Conservation (phyloP, 2,113 vertebrate species). For the Ammodytes dubius region DNA sequence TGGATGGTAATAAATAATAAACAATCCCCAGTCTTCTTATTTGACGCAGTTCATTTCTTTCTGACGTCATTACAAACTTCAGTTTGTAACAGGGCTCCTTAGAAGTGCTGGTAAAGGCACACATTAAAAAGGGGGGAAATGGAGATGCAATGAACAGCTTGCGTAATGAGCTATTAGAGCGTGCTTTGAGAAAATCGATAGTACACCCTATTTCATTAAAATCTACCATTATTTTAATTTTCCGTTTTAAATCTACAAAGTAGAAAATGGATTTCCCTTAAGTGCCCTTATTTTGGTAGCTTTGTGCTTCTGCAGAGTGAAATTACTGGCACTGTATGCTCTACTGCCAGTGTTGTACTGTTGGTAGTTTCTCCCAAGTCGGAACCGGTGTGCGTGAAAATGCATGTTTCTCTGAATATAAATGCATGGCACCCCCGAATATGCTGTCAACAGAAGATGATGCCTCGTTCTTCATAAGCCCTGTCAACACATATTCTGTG, state of each 20-base stretch:
- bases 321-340: too few species aligned
- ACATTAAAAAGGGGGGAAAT: background rate
- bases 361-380: too few species aligned
- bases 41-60: constrained; percentile 2
- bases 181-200: background rate
- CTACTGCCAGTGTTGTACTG: too few species aligned
- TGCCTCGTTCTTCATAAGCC: background rate
- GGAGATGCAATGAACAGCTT: background rate
- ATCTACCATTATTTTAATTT: background rate
- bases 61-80: background rate
- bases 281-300: background rate
- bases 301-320: background rate
- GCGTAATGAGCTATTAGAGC: background rate
- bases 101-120: background rate
- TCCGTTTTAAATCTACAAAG: background rate
- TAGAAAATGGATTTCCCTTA: background rate
- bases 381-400: too few species aligned
- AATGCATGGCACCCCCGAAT: background rate
- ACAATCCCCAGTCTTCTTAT: constrained; percentile 15
- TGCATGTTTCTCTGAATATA: background rate
- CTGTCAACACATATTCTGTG: constrained; percentile 24
- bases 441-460: constrained; percentile 17
- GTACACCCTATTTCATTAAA: background rate
- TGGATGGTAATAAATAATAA: constrained; percentile 45
- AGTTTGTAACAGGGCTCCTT: background rate